Percentiles rank a stretch among this genome's conserved stretches.
Conservation (phyloP, 2,888 invertebrate species). For the Drosophila kuntzei region DNA sequence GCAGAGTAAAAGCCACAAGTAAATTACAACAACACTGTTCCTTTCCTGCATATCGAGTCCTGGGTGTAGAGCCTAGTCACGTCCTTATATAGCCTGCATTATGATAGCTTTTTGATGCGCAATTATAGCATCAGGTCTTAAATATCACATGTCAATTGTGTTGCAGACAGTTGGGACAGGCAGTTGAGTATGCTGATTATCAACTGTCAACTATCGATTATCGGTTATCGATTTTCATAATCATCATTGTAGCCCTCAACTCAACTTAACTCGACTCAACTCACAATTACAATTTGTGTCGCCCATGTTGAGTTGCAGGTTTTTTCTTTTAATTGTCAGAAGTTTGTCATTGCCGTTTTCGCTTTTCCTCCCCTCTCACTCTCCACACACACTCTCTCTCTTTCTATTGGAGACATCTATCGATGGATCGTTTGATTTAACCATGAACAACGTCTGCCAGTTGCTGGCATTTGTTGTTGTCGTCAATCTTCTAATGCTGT, state of each 20-base stretch:
- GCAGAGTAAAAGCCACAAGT: background rate
- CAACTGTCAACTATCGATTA: conserved; percentile 6
- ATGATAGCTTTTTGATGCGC: conserved; percentile 66
- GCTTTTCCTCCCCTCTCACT: conserved; percentile 28
- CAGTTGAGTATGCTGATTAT: conserved; percentile 19
- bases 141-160: conserved; percentile 76
- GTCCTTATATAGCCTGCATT: conserved; percentile 53
- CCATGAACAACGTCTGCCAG: conserved; percentile 33
- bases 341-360: conserved; percentile 64
- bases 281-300: conserved; percentile 4
- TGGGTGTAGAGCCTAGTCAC: background rate
- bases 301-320: background rate
- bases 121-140: conserved; percentile 76
- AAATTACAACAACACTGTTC: background rate
- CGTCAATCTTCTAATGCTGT: conserved; percentile 71
- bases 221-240: conserved; percentile 57
- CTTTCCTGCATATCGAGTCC: conserved; percentile 30
- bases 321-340: conserved; percentile 66
- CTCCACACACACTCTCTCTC: background rate
- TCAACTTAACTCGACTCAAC: conserved; percentile 3
- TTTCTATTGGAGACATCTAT: conserved; percentile 11
- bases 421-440: conserved; percentile 39
- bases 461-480: conserved; percentile 57
- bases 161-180: conserved; percentile 25
- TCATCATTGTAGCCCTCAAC: conserved; percentile 17